Conservation (phyloP, 2,888 invertebrate genomes). For the Notodonta ziczac region DNA sequence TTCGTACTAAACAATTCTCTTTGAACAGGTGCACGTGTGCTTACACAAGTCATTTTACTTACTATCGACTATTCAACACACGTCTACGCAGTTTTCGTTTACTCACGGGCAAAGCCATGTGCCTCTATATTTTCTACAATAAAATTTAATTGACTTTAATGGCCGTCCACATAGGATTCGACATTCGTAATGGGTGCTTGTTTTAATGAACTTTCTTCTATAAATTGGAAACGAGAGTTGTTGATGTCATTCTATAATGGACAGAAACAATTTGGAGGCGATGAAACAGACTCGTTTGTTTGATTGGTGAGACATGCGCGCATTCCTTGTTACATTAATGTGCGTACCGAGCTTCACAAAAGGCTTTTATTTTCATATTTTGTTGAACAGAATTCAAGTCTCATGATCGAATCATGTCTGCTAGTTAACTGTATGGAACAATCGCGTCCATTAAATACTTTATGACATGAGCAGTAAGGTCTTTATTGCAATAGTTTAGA, state of each 20-base stretch:
- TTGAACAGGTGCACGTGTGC: conserved; percentile 78
- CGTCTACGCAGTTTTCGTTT: conserved; percentile 49
- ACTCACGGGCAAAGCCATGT: conserved; percentile 19
- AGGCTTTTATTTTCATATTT: conserved; percentile 23
- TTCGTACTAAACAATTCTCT: conserved; percentile 62
- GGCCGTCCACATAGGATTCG: not conserved
- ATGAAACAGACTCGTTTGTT: conserved; percentile 52
- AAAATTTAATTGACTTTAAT: not conserved
- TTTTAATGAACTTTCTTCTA: conserved; percentile 1
- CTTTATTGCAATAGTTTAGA: not conserved
- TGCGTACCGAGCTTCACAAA: conserved; percentile 19
- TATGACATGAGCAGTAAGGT: conserved; percentile 8
- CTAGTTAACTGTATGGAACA: conserved; percentile 5
- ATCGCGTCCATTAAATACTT: conserved; percentile 8
- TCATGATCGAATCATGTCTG: conserved; percentile 7
- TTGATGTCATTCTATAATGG: conserved; percentile 16
- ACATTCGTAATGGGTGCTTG: conserved; percentile 17
- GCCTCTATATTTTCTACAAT: not conserved
- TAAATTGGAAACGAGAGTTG: not conserved
- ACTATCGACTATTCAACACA: conserved; percentile 58
- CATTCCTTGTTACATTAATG: conserved; percentile 35
- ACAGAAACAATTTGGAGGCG: conserved; percentile 39
- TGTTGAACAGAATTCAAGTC: conserved; percentile 14
- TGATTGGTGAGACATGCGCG: conserved; percentile 37
- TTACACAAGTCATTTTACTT: conserved; percentile 68